Evolutionary conservation across 2,888 invertebrate species (phyloP).

Genomic region (Tricholauxania praeusta): DNA sequence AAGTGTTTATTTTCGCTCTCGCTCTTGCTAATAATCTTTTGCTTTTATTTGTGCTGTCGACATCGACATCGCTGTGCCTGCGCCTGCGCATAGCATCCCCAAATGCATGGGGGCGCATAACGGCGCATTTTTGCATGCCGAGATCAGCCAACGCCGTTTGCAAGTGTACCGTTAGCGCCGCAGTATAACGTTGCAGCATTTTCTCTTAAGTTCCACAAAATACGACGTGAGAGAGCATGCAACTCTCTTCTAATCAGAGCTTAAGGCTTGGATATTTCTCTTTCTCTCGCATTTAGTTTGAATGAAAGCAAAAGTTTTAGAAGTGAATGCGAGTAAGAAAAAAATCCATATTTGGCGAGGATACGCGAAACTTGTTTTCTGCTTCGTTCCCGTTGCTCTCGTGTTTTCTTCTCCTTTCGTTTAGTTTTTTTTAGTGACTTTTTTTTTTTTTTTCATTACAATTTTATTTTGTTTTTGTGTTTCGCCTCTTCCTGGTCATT

Average conservation of each 20-base stretch:
- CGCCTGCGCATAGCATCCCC: slow-evolving; percentile 14
- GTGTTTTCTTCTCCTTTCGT: slow-evolving; percentile 9
- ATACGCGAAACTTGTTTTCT: neutral
- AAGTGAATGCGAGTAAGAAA: neutral
- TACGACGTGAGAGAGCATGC: neutral
- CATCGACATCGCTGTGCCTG: neutral
- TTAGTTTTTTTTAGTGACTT: neutral
- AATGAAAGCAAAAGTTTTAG: slow-evolving; percentile 44
- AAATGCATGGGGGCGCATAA: slow-evolving; percentile 33
- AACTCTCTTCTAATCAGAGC: neutral
- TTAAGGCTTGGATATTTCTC: neutral
- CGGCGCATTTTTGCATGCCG: slow-evolving; percentile 22
- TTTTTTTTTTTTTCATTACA: neutral
- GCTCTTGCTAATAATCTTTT: neutral
- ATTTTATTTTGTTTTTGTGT: slow-evolving; percentile 17
- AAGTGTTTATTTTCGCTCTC: neutral
- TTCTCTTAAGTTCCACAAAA: slow-evolving; percentile 28
- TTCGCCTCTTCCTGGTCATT: slow-evolving; percentile 45
- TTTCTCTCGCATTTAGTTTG: neutral
- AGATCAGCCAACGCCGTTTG: neutral
- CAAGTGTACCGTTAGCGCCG: slow-evolving; percentile 35
- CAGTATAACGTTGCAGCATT: neutral
- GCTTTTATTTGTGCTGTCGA: neutral
- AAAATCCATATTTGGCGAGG: neutral
- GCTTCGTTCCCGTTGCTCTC: slow-evolving; percentile 1